Base-by-base conservation (phyloP, 2,888 invertebrate species). In the Heliconius aoede region DNA sequence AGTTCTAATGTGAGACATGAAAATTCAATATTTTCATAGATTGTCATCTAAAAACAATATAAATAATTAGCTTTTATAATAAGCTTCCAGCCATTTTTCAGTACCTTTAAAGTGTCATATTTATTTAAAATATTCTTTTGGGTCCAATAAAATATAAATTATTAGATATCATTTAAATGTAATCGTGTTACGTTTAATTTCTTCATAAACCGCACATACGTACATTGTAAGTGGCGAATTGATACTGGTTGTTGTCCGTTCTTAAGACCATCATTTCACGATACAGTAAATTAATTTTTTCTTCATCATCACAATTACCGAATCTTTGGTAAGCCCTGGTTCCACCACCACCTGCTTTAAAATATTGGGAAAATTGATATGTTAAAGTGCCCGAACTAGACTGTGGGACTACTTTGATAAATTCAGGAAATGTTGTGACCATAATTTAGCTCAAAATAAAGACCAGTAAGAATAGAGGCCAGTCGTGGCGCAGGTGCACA, bases 141-240 rank as follows among this genome's bases (percentile, higher is more conserved):
- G 32, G 11, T 46, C 18, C 15, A 18, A 15, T 46, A 46, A 40
- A 5, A 40, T 40, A 40, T 40, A 18, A 46, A 18, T 18, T 5
- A 18, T 46, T 46, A 46, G 18, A 18, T 46, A 4, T 46, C 7
- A 46, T 46, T 21, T 46, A 5, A 21, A 46, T 7, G 21, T 21
- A 21, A 46, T 3, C 46, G 21, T 46, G 46, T 46, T 21, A 46
- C 46, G 46, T 21, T 46, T 46, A 46, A 46, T 46, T 18, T 46
- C 18, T 21, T 4, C 18, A 0, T 18, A 18, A 18, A n/a, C n/a
- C n/a, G n/a, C 28, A 21, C 18, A n/a, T 58, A 83, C 89, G 84
- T 32, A 91, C 91, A 78, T 91, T 91, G 77, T 91, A 91, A 0
- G 83, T 87, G 9, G 90, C 28, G 73, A 86, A 89, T 78, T 91